These are phyloP conservation scores for Diloba caeruleocephala DNA, from an alignment of 2,888 invertebrate species.

Conservation along the genomic window DNA sequence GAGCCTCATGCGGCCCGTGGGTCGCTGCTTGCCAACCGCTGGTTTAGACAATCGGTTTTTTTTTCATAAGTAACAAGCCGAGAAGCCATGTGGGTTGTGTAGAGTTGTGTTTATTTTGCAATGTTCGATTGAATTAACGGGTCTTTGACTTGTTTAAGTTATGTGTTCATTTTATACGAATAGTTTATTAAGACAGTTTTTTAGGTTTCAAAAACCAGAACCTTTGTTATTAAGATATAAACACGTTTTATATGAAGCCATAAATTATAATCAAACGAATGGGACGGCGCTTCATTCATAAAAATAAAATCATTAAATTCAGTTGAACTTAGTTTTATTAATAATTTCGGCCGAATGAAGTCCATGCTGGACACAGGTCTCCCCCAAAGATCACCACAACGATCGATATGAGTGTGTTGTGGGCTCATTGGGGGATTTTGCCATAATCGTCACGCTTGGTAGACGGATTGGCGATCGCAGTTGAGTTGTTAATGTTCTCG, in stretches of 20 bases:
- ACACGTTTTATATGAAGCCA: constrained; percentile 1
- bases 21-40: too few species aligned
- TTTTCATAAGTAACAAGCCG: constrained; percentile 23
- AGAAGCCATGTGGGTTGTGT: constrained; percentile 36
- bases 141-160: constrained; percentile 10
- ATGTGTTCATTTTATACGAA: constrained; percentile 2
- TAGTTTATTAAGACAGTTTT: constrained; percentile 15
- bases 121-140: constrained; percentile 39
- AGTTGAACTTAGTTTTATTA: neutral
- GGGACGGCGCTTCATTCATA: constrained; percentile 2
- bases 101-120: constrained; percentile 28
- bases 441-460: too few species aligned
- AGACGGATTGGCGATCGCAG: too few species aligned
- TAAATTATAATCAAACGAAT: constrained; percentile 15
- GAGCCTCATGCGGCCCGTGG: too few species aligned
- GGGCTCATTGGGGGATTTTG: too few species aligned
- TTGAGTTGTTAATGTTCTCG: too few species aligned
- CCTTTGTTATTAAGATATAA: constrained; percentile 18
- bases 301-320: constrained; percentile 21
- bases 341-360: too few species aligned
- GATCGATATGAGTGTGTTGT: too few species aligned
- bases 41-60: constrained; percentile 48
- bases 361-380: too few species aligned
- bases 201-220: constrained; percentile 3
- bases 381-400: too few species aligned